Evolutionary conservation across 2,113 vertebrate species (phyloP), one percentile per base, ranked within the genome.

Genomic region (Limnothrissa miodon): DNA sequence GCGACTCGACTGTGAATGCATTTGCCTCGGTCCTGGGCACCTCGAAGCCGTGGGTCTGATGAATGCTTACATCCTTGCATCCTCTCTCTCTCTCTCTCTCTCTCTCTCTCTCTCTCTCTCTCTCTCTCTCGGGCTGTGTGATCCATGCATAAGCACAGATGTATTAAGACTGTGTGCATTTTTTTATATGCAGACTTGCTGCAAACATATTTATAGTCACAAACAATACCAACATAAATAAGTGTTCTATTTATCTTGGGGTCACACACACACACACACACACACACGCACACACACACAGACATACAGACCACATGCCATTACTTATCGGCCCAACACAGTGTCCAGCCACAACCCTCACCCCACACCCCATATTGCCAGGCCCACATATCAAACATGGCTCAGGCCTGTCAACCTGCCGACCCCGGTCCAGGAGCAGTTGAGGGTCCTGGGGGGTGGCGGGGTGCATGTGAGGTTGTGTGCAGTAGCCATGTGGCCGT

Each of bases 1-100:
- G 84, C 79, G 78, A 53, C 33, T 29, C 48, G 45, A 66, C 80
- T 45, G 45, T 13, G 83, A 80, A 84, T 87, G 80, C 59, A 84
- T 87, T 82, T 82, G 5, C 81, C 48, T 70, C 29, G 59, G 59
- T 33, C 9, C 51, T 56, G 51, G 51, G 51, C 21, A 4, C 51
- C 25, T 66, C 25, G 9, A 25, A 66, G 59, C 33, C 59, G 29
- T 15, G 25, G 25, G 5, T 33, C 59, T 66, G 59, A 66, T 66
- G 59, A 66, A 66, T 66, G 59, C 59, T 8, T 66, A 25, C n/a
- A 15, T 66, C 10, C 17, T 36, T 33, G 48, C 39, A 29, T n/a
- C 7, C 9, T 25, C 19, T 21, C 59, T 82, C 51, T 85, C 53
- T 39, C 44, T 23, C 53, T 62, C 4, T 23, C 9, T 62, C 17